Conservation (phyloP, 2,888 invertebrate genomes). For the Podabrus alpinus region DNA sequence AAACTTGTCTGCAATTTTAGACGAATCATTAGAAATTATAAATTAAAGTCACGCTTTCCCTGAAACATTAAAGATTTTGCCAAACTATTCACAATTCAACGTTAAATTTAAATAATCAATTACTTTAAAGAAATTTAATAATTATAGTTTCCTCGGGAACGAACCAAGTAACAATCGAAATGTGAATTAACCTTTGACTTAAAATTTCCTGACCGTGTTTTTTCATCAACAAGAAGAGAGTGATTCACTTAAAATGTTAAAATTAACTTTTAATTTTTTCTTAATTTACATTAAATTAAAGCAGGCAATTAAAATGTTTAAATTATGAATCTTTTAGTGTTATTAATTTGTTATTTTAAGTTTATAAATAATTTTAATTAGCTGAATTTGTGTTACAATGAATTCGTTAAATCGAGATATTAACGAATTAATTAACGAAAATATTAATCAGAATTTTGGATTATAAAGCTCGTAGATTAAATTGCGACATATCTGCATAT, state of each 20-base stretch:
- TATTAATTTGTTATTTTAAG: background rate
- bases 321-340: background rate
- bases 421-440: background rate
- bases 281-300: background rate
- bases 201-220: background rate
- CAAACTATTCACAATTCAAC: background rate
- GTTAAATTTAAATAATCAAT: background rate
- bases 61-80: background rate
- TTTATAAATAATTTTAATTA: background rate
- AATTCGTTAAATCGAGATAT: background rate
- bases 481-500: background rate
- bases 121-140: background rate
- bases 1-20: background rate
- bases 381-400: background rate
- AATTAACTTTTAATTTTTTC: background rate
- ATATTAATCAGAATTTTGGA: background rate
- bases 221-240: background rate
- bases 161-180: background rate
- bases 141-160: background rate
- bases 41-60: conserved; percentile 1
- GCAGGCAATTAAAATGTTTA: background rate
- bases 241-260: background rate
- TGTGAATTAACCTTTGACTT: background rate
- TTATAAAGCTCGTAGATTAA: background rate
- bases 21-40: conserved; percentile 1